A percentile compares a stretch with the other conserved stretches of the same genome.
phyloP scores from a whole-genome alignment of 2,888 invertebrate genomes.

The Merodon equestris region DNA sequence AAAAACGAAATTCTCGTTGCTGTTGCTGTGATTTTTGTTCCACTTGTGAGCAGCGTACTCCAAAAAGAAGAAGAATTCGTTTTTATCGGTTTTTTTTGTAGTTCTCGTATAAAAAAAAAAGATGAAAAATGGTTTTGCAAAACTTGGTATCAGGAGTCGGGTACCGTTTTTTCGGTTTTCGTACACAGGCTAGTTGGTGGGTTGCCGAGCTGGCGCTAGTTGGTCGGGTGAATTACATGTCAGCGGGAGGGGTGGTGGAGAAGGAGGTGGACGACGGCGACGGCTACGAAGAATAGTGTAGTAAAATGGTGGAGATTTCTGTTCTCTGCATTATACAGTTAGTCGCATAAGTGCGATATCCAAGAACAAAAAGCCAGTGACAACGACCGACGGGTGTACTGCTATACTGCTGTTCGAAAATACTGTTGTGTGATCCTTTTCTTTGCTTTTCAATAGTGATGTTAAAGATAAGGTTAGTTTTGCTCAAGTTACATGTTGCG shows the following conservation, averaged over 20 bases:
- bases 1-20: conserved; percentile 54
- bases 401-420: no score
- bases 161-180: conserved; percentile 64
- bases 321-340: conserved; percentile 44
- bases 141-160: conserved; percentile 27
- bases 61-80: neutral
- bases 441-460: no score
- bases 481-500: conserved; percentile 39
- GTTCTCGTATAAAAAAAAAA: neutral
- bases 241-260: no score
- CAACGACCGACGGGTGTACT: no score
- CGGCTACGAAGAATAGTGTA: no score
- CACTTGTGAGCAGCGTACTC: no score
- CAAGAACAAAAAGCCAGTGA: no score
- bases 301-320: conserved; percentile 47
- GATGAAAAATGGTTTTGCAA: conserved; percentile 30
- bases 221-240: no score
- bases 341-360: conserved; percentile 26
- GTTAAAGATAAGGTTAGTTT: neutral
- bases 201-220: no score
- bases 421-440: no score
- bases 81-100: conserved; percentile 12
- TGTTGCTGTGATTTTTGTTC: conserved; percentile 19
- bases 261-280: no score
- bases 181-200: no score